Evolutionary conservation across 64 coral and sea anemone genomes (phyloP).

Genomic region (Montipora foliosa): DNA sequence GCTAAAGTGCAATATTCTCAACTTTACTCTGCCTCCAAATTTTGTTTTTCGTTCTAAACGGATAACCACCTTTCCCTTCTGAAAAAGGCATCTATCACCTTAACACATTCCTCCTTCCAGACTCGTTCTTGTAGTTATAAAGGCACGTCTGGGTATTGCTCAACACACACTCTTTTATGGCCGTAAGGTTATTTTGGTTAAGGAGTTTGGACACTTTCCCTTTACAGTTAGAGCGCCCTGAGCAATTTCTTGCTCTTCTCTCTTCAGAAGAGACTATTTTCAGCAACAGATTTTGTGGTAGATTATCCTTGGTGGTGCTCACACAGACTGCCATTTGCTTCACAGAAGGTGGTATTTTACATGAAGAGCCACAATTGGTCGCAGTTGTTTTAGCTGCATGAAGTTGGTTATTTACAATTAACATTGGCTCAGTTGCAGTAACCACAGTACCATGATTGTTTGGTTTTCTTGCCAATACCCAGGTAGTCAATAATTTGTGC

Average conservation of each 20-base stretch:
- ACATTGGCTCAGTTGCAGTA: neutral
- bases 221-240: neutral
- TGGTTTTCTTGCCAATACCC: neutral
- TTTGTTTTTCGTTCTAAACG: neutral
- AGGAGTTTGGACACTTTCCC: no score
- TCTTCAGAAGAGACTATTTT: neutral
- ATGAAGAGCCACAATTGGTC: neutral
- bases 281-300: neutral
- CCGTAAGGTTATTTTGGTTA: neutral
- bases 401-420: no score
- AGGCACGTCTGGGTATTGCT: neutral
- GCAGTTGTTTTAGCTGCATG: no score
- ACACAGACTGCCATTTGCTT: neutral
- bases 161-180: neutral
- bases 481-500: neutral
- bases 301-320: neutral
- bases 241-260: neutral
- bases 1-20: no score
- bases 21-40: neutral
- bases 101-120: neutral
- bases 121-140: neutral
- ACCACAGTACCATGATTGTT: neutral
- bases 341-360: neutral
- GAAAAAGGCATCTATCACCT: neutral
- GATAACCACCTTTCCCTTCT: neutral